phyloP scores from a whole-genome alignment of 2,888 invertebrate genomes.

The Watsonalla binaria region DNA sequence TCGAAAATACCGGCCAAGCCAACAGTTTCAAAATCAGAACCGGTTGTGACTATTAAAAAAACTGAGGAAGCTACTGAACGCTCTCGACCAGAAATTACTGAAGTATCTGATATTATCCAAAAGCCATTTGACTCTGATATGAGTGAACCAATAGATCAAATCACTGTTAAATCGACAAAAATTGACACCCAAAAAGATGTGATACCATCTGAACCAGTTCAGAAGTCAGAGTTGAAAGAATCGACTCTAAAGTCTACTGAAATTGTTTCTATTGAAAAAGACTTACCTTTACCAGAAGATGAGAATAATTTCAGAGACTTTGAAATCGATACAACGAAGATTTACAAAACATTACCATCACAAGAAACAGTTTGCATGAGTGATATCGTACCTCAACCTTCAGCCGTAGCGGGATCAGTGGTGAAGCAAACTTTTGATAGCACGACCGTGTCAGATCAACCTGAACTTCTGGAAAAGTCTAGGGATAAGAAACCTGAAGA shows the following conservation, averaged over 20 bases:
- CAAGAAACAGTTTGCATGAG: no score
- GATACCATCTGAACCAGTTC: no score
- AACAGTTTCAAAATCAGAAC: conserved; percentile 6
- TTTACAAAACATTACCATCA: background rate
- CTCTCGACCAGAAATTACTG: background rate
- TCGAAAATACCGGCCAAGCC: conserved; percentile 17
- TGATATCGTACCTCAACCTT: no score
- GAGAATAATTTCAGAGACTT: background rate
- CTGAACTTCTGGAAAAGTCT: background rate
- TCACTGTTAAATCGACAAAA: background rate
- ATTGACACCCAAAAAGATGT: background rate
- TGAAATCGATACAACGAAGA: background rate
- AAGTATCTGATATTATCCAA: background rate
- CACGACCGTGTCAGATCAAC: background rate
- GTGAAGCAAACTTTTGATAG: no score
- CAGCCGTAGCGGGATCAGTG: no score
- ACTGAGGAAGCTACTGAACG: no score
- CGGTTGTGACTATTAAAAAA: no score
- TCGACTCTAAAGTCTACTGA: background rate
- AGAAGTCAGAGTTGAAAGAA: background rate
- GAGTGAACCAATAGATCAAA: background rate
- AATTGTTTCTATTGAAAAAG: background rate
- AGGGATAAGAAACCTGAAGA: no score
- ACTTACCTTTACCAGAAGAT: background rate
- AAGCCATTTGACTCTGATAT: background rate